Percentiles rank a stretch among this genome's conserved stretches.
phyloP scores from a whole-genome alignment of 1,140 invertebrate genomes.

The Dendrolimus kikuchii region DNA sequence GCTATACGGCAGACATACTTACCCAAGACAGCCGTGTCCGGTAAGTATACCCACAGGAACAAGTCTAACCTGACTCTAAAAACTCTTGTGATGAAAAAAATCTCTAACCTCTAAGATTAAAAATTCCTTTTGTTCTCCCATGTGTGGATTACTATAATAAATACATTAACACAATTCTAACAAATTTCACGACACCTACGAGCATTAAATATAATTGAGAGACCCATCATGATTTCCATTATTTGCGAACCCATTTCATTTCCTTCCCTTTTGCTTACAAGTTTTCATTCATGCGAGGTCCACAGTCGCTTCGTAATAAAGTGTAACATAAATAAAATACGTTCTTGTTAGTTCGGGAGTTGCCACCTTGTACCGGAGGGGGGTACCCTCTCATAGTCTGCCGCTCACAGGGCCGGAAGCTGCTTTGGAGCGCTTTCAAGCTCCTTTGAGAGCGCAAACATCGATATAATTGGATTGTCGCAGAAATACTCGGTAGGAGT shows the following conservation, averaged over 20 bases:
- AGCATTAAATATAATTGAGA: too few species aligned
- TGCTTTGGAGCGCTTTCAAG: slow-evolving; percentile 18
- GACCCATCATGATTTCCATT: background rate
- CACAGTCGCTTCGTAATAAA: slow-evolving; percentile 22
- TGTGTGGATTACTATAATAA: too few species aligned
- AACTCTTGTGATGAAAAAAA: too few species aligned
- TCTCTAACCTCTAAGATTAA: too few species aligned
- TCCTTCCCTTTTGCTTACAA: slow-evolving; percentile 18
- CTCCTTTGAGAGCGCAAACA: slow-evolving; percentile 45
- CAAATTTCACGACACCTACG: too few species aligned
- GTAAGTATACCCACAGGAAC: too few species aligned
- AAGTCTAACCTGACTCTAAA: too few species aligned
- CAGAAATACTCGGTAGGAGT: slow-evolving; percentile 11
- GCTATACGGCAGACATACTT: too few species aligned
- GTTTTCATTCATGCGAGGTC: slow-evolving; percentile 21
- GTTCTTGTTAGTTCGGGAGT: slow-evolving; percentile 18
- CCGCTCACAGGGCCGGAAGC: slow-evolving; percentile 23
- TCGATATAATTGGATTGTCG: slow-evolving; percentile 56
- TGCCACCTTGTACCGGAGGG: background rate
- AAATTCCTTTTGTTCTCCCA: too few species aligned
- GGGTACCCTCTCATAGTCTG: slow-evolving; percentile 15
- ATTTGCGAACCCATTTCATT: slow-evolving; percentile 30
- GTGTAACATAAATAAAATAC: slow-evolving; percentile 28
- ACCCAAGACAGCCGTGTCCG: too few species aligned
- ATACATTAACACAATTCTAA: too few species aligned